Percentiles rank a stretch among this genome's conserved stretches.
Evolutionary conservation across 2,797 vertebrate genomes (phyloP).

Genomic region (Rhinichthys osculus): DNA sequence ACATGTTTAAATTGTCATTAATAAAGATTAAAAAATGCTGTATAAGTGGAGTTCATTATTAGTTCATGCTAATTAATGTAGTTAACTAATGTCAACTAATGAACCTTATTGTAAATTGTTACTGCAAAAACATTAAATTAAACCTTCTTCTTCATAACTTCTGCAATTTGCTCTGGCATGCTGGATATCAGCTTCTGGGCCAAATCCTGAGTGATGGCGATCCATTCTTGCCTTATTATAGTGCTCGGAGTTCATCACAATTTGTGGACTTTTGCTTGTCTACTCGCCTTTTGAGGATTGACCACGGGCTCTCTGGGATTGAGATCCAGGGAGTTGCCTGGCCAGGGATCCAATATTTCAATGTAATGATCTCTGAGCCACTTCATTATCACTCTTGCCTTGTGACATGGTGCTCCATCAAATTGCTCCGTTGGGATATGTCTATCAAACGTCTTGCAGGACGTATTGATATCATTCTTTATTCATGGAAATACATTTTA

Average conservation of each 20-base stretch:
- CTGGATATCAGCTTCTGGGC: too few species aligned
- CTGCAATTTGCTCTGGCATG: too few species aligned
- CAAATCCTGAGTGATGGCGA: too few species aligned
- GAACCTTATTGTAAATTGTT: too few species aligned
- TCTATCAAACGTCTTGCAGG: not conserved
- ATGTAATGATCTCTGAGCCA: not conserved
- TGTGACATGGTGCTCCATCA: not conserved
- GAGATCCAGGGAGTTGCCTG: not conserved
- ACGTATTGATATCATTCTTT: not conserved
- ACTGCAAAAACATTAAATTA: too few species aligned
- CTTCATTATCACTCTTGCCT: not conserved
- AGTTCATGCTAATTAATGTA: too few species aligned
- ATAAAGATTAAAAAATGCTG: too few species aligned
- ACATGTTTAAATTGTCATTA: too few species aligned
- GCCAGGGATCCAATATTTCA: not conserved
- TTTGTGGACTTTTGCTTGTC: not conserved
- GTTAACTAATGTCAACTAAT: too few species aligned
- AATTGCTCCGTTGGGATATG: not conserved
- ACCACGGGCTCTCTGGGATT: not conserved
- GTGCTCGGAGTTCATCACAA: not conserved
- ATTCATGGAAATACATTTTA: not conserved
- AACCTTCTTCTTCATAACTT: too few species aligned
- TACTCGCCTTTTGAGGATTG: not conserved
- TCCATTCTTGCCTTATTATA: too few species aligned
- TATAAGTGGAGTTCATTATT: too few species aligned